Base-by-base conservation (phyloP, 2,888 invertebrate genomes). In the Agrochola lychnidis region DNA sequence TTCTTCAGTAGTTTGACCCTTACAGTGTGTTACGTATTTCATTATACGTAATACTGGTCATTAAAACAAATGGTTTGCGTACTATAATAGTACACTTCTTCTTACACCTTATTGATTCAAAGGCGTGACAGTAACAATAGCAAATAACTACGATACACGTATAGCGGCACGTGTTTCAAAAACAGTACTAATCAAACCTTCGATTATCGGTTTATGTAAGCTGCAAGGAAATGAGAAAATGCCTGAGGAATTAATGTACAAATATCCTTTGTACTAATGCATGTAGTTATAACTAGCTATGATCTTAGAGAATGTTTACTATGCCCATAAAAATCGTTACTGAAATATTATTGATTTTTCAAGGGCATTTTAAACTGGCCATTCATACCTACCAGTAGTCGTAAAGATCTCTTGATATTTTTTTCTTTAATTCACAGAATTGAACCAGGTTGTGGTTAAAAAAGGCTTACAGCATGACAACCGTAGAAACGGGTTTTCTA, bases 151-250 rank as follows among this genome's bases (percentile, higher is more conserved):
- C 57, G 48, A 45, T 53, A 45, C 70, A 73, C 67, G 66, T 82
- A 67, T 3, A 22, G 4, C 5, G 25, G 61, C 74, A 85, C 73
- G 78, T 83, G 83, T 70, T 36, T 70, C 67, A 30, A 25, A 81
- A 85, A 77, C 71, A 72, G 68, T 85, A 84, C 59, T 51, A 57
- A 68, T 45, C 53, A 64, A 76, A 81, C 74, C 67, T 85, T 67
- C 70, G 67, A 82, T 83, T 85, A 73, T 62, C 22, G 83, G 30
- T 74, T 78, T 85, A 78, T 70, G 72, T 85, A 78, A 70, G 48
- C 30, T 68, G 25, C 57, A 59, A 78, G 69, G 71, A 85, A 78
- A 85, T 78, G 62, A 66, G 66, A 81, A 85, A 85, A 72, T 63
- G 36, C 40, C 12, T 66, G 45, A 40, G 66, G 63, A 71, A 62